Conservation (phyloP, 2,797 vertebrate genomes). For the Neosilurus mollespiculum region DNA sequence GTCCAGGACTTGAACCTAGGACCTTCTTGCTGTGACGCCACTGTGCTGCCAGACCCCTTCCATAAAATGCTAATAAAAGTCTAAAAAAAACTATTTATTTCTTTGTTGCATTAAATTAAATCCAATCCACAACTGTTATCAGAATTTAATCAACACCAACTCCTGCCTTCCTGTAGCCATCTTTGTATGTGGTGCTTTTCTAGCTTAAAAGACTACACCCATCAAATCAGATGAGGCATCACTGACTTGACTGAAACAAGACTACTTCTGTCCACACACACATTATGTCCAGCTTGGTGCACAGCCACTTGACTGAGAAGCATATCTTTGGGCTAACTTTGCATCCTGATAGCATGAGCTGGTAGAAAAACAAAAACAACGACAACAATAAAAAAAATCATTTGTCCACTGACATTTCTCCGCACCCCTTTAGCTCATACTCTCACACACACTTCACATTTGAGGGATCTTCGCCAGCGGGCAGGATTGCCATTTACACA, state of each 20-base stretch:
- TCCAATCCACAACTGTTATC: background rate
- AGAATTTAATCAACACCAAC: background rate
- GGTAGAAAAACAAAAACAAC: slow-evolving; percentile 18
- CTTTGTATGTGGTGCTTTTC: background rate
- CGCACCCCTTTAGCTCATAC: slow-evolving; percentile 39
- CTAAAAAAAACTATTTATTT: too few relatives aligned
- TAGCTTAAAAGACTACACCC: background rate
- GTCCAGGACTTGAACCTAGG: too few relatives aligned
- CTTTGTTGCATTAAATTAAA: too few relatives aligned
- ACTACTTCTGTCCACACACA: slow-evolving; percentile 4
- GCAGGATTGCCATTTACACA: slow-evolving; percentile 53
- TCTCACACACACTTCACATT: slow-evolving; percentile 37
- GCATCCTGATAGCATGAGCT: slow-evolving; percentile 35
- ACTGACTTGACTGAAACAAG: slow-evolving; percentile 15
- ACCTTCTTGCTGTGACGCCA: too few relatives aligned
- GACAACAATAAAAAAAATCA: slow-evolving; percentile 26
- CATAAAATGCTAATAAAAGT: too few relatives aligned
- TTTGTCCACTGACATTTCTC: slow-evolving; percentile 52
- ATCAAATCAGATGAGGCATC: background rate
- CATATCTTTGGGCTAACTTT: slow-evolving; percentile 22
- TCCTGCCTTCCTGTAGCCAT: background rate
- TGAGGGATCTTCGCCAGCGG: slow-evolving; percentile 33
- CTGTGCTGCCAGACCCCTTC: too few relatives aligned
- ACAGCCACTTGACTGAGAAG: slow-evolving; percentile 21
- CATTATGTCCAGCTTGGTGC: background rate